These are phyloP conservation scores for Nycteola revayana DNA, from an alignment of 2,888 invertebrate genomes.

Conservation along the genomic window DNA sequence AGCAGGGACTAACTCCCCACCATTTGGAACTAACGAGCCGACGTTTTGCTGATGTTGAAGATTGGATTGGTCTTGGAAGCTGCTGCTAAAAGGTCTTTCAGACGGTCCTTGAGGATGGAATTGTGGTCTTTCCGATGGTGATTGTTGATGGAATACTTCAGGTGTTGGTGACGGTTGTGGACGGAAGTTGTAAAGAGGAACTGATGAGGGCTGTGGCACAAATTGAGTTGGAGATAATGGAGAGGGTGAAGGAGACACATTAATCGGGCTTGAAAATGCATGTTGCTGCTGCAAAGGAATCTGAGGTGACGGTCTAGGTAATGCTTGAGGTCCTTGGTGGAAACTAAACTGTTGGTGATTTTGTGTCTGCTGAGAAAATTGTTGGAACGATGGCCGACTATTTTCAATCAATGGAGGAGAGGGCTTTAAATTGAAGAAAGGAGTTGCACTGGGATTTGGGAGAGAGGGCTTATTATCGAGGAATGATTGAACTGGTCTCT, in stretches of 20 bases:
- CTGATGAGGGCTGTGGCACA: constrained; percentile 67
- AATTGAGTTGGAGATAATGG: constrained; percentile 61
- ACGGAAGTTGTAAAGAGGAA: constrained; percentile 65
- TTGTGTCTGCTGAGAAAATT: constrained; percentile 44
- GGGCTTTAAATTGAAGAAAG: constrained; percentile 71
- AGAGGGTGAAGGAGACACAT: constrained; percentile 55
- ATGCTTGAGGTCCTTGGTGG: constrained; percentile 62
- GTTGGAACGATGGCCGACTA: constrained; percentile 64
- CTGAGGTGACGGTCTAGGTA: constrained; percentile 56
- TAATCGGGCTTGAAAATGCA: constrained; percentile 47
- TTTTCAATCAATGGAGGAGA: constrained; percentile 69
- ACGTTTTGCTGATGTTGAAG: constrained; percentile 69
- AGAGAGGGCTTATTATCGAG: constrained; percentile 63
- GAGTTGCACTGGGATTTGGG: constrained; percentile 60
- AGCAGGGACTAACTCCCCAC: constrained; percentile 88
- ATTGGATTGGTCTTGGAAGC: constrained; percentile 51
- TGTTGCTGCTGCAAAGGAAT: constrained; percentile 47
- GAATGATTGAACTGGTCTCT: constrained; percentile 63
- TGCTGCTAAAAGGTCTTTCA: constrained; percentile 47
- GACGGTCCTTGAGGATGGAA: constrained; percentile 57
- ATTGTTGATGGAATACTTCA: constrained; percentile 53
- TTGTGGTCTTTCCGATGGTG: constrained; percentile 57
- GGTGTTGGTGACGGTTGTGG: constrained; percentile 60
- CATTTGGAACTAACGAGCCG: constrained; percentile 81
- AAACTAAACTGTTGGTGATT: constrained; percentile 71